Percentiles rank a stretch among this genome's conserved stretches.
These are phyloP conservation scores for Gymnocypris eckloni DNA, from an alignment of 2,797 vertebrate species.

Conservation along the genomic window DNA sequence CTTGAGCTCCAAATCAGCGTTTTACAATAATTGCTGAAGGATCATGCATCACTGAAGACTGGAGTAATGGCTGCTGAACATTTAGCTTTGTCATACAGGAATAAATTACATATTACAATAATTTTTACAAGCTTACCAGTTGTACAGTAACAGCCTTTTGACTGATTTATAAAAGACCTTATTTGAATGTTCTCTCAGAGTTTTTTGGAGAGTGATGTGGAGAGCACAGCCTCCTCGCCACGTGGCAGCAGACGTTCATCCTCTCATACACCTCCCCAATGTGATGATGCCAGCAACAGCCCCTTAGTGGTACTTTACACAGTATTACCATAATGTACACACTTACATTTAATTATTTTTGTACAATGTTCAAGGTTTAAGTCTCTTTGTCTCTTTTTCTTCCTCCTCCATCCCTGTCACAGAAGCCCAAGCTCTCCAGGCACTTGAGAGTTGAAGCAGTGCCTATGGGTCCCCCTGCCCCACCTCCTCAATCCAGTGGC, in stretches of 20 bases:
- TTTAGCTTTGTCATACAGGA: neutral
- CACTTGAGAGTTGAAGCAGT: conserved; percentile 79
- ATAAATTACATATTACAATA: neutral
- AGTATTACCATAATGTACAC: neutral
- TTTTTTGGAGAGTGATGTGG: conserved; percentile 89
- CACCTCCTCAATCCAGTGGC: conserved; percentile 72
- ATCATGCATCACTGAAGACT: neutral
- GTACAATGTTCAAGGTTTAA: neutral
- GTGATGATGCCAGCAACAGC: conserved; percentile 72
- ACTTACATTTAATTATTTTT: neutral
- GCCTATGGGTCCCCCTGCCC: conserved; percentile 81
- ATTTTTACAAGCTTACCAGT: neutral
- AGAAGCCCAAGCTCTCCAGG: conserved; percentile 68
- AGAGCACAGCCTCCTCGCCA: conserved; percentile 88
- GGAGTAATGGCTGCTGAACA: neutral
- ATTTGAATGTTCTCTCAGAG: conserved; percentile 70
- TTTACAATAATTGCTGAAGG: neutral
- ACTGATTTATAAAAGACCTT: neutral
- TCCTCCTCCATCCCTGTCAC: conserved; percentile 37
- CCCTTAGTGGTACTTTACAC: conserved; percentile 59
- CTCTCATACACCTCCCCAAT: conserved; percentile 65
- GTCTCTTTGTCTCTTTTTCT: conserved; percentile 12
- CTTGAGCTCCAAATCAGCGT: neutral
- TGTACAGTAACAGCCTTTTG: neutral
- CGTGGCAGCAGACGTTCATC: conserved; percentile 70